Conservation (phyloP, 2,113 vertebrate species). For the Podarcis cretensis region DNA sequence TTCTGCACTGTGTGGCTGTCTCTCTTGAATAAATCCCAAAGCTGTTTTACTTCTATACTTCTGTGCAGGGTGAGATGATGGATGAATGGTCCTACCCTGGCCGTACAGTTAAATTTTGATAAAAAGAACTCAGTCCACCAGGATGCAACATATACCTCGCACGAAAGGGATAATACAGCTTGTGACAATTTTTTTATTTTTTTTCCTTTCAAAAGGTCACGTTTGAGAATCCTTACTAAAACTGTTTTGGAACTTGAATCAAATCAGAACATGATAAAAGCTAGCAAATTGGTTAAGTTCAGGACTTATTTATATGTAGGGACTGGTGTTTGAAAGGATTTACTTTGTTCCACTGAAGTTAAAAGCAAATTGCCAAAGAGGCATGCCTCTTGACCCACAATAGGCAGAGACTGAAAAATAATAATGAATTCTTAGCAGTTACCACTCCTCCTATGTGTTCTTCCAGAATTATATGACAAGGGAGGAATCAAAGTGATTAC, state of each 20-base stretch:
- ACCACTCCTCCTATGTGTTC: background rate
- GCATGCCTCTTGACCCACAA: background rate
- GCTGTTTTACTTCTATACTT: no score
- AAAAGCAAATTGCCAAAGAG: background rate
- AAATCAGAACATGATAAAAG: background rate
- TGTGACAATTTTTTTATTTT: background rate
- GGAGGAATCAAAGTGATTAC: background rate
- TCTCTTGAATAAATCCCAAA: no score
- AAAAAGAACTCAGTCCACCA: no score
- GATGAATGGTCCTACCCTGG: no score
- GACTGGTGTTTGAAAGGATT: background rate
- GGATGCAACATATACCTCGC: background rate
- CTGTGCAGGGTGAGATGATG: no score
- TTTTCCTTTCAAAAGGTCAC: background rate
- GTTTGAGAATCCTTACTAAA: background rate
- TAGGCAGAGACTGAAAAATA: background rate
- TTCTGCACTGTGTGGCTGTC: background rate
- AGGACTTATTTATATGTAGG: background rate
- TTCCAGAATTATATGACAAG: background rate
- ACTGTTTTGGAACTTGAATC: background rate
- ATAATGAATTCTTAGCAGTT: background rate
- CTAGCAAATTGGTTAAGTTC: background rate
- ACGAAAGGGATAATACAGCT: background rate
- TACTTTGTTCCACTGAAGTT: background rate
- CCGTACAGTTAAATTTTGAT: no score